phyloP scores from a whole-genome alignment of 2,113 vertebrate genomes.

The Notarius quadriscutis region DNA sequence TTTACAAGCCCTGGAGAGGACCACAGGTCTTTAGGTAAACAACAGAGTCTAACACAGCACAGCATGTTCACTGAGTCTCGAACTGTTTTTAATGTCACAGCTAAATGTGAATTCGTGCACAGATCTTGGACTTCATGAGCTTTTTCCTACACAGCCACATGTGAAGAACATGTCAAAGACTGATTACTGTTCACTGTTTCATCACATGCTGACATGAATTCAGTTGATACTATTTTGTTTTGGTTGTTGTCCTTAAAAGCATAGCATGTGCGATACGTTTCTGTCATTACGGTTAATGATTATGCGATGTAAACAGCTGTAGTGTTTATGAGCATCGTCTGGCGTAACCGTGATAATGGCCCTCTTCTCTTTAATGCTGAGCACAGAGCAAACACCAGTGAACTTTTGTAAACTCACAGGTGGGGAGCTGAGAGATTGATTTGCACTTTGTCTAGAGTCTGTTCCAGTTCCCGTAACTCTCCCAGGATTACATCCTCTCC shows the following conservation, averaged over 20 bases:
- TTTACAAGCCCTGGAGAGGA: background rate
- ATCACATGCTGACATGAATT: background rate
- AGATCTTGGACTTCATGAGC: background rate
- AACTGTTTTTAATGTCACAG: background rate
- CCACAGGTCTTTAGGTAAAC: background rate
- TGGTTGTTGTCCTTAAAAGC: background rate
- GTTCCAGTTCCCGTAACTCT: slow-evolving; percentile 45
- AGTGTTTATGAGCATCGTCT: slow-evolving; percentile 4
- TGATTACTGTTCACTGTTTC: background rate
- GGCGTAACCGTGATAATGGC: slow-evolving; percentile 29
- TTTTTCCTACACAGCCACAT: background rate
- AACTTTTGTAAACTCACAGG: slow-evolving; percentile 56
- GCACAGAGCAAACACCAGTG: slow-evolving; percentile 41
- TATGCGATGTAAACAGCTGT: slow-evolving; percentile 38
- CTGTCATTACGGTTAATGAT: slow-evolving; percentile 43
- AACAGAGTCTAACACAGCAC: background rate
- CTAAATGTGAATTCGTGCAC: background rate
- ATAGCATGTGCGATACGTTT: background rate
- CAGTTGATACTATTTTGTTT: background rate
- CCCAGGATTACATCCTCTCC: slow-evolving; percentile 11
- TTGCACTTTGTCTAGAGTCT: slow-evolving; percentile 37
- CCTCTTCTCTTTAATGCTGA: slow-evolving; percentile 20
- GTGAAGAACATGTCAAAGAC: background rate
- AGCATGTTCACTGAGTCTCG: background rate
- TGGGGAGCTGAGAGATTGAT: slow-evolving; percentile 7